phyloP scores from a whole-genome alignment of 2,888 invertebrate genomes.

The Malachius bipustulatus region DNA sequence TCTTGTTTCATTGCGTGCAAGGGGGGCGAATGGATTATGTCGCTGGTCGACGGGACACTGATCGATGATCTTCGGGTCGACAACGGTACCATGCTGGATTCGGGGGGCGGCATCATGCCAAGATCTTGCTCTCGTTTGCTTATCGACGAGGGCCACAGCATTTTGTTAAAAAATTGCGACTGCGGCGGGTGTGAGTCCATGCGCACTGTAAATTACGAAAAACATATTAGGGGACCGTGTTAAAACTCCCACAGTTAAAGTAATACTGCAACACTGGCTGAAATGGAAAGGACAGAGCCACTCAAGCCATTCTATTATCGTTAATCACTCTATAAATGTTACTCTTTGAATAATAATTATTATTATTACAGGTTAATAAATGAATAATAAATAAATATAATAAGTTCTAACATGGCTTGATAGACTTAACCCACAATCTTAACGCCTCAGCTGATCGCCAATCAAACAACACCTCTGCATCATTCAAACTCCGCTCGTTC shows the following conservation, averaged over 20 bases:
- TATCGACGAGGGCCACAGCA: conserved; percentile 30
- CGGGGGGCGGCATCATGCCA: conserved; percentile 60
- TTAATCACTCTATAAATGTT: no score
- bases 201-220: conserved; percentile 35
- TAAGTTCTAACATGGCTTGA: conserved; percentile 34
- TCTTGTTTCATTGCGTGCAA: conserved; percentile 50
- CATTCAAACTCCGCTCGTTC: no score
- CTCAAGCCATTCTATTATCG: conserved; percentile 32
- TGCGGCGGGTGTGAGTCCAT: conserved; percentile 23
- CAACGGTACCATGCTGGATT: conserved; percentile 46
- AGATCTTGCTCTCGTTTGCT: conserved; percentile 44
- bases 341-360: no score
- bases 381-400: no score
- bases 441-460: conserved; percentile 30
- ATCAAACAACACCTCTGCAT: background rate
- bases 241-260: conserved; percentile 18
- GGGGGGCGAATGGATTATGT: conserved; percentile 42
- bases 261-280: conserved; percentile 36
- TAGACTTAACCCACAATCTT: conserved; percentile 38
- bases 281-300: conserved; percentile 33
- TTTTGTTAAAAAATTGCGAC: conserved; percentile 26
- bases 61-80: conserved; percentile 52
- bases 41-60: conserved; percentile 42
- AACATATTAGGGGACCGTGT: conserved; percentile 27
- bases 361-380: no score